Percentiles rank a stretch among this genome's conserved stretches.
Conservation (phyloP, 2,888 invertebrate genomes). For the Sepioteuthis lessoniana region DNA sequence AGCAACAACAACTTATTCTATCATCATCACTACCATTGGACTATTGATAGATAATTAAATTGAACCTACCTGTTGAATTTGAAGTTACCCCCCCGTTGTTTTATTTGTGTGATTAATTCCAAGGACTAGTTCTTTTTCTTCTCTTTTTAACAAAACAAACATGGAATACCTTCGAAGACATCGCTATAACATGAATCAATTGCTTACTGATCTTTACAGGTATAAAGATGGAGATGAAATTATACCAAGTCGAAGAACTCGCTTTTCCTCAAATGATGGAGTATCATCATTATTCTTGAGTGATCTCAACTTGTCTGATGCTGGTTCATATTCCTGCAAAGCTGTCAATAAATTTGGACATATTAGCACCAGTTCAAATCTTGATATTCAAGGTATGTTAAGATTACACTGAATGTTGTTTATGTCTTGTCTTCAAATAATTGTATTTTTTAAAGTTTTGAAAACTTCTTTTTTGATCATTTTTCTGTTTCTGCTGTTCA, state of each 20-base stretch:
- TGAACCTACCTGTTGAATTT: slow-evolving; percentile 42
- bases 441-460: not conserved
- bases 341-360: slow-evolving; percentile 72
- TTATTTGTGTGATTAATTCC: not conserved
- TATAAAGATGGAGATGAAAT: slow-evolving; percentile 72
- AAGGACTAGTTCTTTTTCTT: slow-evolving; percentile 39
- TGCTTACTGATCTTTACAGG: slow-evolving; percentile 60
- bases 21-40: not conserved
- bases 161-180: slow-evolving; percentile 40
- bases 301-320: slow-evolving; percentile 70
- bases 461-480: no score
- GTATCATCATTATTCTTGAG: slow-evolving; percentile 80
- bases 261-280: slow-evolving; percentile 70
- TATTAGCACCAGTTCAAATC: slow-evolving; percentile 66
- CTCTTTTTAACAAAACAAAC: slow-evolving; percentile 4
- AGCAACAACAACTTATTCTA: not conserved
- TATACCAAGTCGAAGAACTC: slow-evolving; percentile 69
- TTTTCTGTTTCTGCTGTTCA: no score
- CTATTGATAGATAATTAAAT: not conserved
- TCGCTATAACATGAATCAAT: slow-evolving; percentile 24
- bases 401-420: not conserved
- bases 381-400: slow-evolving; percentile 68
- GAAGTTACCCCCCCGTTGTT: not conserved
- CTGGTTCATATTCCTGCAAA: slow-evolving; percentile 71
- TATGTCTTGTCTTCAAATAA: not conserved